Evolutionary conservation across 2,888 invertebrate species (phyloP), one percentile per base, ranked within the genome.

Genomic region (Sylvicola fuscatus): DNA sequence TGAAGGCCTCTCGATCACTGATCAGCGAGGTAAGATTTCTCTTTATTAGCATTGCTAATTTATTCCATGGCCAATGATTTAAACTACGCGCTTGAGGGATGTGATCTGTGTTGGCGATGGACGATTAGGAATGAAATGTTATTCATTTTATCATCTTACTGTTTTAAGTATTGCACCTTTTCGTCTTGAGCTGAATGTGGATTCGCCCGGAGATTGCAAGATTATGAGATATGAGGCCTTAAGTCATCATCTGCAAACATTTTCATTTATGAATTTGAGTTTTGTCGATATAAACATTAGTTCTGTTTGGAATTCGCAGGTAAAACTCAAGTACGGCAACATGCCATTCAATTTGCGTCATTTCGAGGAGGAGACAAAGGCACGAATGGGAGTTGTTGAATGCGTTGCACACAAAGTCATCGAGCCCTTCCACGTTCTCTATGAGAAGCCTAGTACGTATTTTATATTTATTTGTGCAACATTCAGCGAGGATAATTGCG

Each of bases 341-440:
- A 93, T 98, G 95, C 97, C 97, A 14, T 98, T 98, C 64, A 92
- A 95, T 56, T 66, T 98, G 49, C 73, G 90, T 44, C 75, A 76
- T 52, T 90, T 92, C 54, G 90, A 93, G 49, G 95, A 97, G 56
- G 97, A 97, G 59, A 90, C 84, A 42, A 95, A 93, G 58, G 95
- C 97, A 27, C 82, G 90, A 55, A 80, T 98, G 79, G 98, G 95
- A 34, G 89, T 97, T 33, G 77, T 89, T 28, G 98, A 98, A 61
- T 99, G 98, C 64, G 87, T 95, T 40, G 89, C 86, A 54, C 95
- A 98, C 61, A 92, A 92, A 56, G 72, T 99, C 46, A 82, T 99
- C 50, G 92, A 93, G 58, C 95, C 98, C 40, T 98, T 95, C 69
- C 90, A 87, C 70, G 97, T 98, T 46, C 64, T 78, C 17, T 79